Percentiles rank a stretch among this genome's conserved stretches.
These are phyloP conservation scores for Xenopus tropicalis DNA, from an alignment of 2,113 vertebrate genomes.

Conservation along the genomic window UCB_Xtro_10.0 CM004443.2:179032001-179032500, in stretches of 20 bases:
- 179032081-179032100: too few species aligned
- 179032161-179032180: constrained; percentile 38
- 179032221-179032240: constrained; percentile 52
- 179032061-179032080: too few species aligned
- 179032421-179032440: constrained; percentile 80
- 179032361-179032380: constrained; percentile 77
- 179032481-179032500: constrained; percentile 59
- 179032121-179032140: constrained; percentile 34
- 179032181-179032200: constrained; percentile 41
- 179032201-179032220: constrained; percentile 50
- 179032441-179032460: constrained; percentile 69
- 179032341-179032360: constrained; percentile 74
- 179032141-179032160: constrained; percentile 33
- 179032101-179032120: constrained; percentile 2
- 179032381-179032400: constrained; percentile 77
- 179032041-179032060: too few species aligned
- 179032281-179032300: constrained; percentile 62
- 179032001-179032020: too few species aligned
- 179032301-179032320: constrained; percentile 63
- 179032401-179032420: constrained; percentile 81
- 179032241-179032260: constrained; percentile 49
- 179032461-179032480: constrained; percentile 66
- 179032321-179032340: constrained; percentile 70
- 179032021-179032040: too few species aligned
- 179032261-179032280: constrained; percentile 66